Evolutionary conservation across 2,113 vertebrate species (phyloP), one percentile per base, ranked within the genome.

Genomic region (Nestor notabilis): DNA sequence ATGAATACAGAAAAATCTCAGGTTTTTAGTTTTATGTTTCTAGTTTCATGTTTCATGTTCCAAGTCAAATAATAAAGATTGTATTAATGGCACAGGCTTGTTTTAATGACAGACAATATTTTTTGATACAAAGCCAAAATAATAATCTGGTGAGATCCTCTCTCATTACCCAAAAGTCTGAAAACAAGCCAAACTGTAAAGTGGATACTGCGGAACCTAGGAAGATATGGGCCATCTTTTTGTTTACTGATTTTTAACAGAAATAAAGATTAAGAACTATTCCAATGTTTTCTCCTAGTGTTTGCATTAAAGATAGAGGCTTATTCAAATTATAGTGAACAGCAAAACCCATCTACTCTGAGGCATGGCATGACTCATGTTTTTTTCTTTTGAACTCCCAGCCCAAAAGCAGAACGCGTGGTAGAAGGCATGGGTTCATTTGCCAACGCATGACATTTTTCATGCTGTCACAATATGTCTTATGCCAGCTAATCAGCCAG

Each of bases 401-500:
- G 96, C 85, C 96, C 95, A 95, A 97, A 92, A 93, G 88, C 86
- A 93, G 94, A 81, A 64, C 17, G 96, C 58, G 47, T 89, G 96
- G 65, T 35, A 43, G 75, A 95, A 97, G 87, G 83, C 86, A 90
- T 66, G 70, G 93, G 72, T 58, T 94, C 95, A 17, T 86, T 95
- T 97, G 97, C 97, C 97, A 97, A 92, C 46, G 84, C 96, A 96
- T 60, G 79, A 95, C 95, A 96, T 96, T 98, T 94, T 95, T 97
- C 96, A 95, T 91, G 75, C 95, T 63, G 75, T 92, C 93, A 97
- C 95, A 93, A 91, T 85, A 91, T 72, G 87, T 66, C 78, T 89
- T 77, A 75, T 92, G 97, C 94, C 97, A 98, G 93, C 81, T 89
- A 44, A 85, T 70, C 63, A 89, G 61, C 91, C 95, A 83, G 97